phyloP scores from a whole-genome alignment of 2,113 vertebrate species.

The Bos indicus region DNA sequence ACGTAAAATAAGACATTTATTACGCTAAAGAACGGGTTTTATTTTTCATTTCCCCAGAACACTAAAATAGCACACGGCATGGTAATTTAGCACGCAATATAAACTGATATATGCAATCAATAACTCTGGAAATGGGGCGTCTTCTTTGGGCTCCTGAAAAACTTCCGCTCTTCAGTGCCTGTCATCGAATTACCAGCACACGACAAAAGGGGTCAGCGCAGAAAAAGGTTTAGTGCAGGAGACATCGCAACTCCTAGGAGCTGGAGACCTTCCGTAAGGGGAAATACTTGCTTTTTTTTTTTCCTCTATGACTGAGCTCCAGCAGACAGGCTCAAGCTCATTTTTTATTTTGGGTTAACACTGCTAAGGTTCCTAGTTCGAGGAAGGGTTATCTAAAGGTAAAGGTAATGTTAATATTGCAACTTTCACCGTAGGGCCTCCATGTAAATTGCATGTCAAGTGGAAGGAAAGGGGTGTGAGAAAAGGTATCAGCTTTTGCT shows the following conservation, averaged over 20 bases:
- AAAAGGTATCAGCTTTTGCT: neutral
- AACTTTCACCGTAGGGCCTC: neutral
- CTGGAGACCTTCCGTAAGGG: neutral
- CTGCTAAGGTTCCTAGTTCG: neutral
- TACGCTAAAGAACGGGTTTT: conserved; percentile 59
- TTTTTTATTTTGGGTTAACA: neutral
- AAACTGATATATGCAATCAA: neutral
- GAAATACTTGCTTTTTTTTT: neutral
- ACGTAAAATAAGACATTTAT: conserved; percentile 44
- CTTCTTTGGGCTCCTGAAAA: conserved; percentile 26
- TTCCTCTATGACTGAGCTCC: neutral
- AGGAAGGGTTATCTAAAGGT: neutral
- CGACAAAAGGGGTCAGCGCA: neutral
- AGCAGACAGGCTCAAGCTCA: neutral
- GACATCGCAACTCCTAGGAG: neutral
- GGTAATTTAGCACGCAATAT: conserved; percentile 22
- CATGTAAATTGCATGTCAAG: neutral
- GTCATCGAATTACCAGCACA: conserved; percentile 31
- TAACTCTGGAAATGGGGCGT: neutral
- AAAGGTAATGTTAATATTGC: neutral
- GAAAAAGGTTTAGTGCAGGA: neutral
- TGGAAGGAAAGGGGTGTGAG: neutral
- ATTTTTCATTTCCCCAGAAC: conserved; percentile 45
- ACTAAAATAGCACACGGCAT: conserved; percentile 41
- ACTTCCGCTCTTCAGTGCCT: neutral